phyloP scores from a whole-genome alignment of 2,797 vertebrate genomes.

The Notoglanidium macrostoma region DNA sequence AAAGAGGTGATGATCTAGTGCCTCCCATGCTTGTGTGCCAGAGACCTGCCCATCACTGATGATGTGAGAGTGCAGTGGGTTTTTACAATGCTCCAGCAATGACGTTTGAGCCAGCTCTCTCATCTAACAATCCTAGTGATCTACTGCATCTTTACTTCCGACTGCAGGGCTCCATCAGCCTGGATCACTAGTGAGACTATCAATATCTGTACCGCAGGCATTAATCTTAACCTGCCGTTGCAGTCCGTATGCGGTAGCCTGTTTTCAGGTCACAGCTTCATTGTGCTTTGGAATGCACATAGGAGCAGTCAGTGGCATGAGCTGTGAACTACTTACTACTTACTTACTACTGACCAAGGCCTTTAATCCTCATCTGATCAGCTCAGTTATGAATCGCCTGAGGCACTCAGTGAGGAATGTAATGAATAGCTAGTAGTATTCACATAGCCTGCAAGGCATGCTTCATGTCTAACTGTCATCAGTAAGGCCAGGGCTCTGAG shows the following conservation, averaged over 20 bases:
- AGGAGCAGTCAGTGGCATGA: neutral
- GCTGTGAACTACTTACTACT: neutral
- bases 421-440: neutral
- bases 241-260: neutral
- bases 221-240: slow-evolving; percentile 4
- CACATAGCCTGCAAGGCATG: neutral
- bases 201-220: neutral
- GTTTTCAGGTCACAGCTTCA: slow-evolving; percentile 6
- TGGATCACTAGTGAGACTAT: neutral
- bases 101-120: neutral
- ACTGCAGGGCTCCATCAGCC: neutral
- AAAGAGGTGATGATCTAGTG: neutral
- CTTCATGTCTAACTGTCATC: neutral
- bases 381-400: neutral
- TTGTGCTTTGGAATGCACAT: neutral
- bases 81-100: neutral
- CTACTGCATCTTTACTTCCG: slow-evolving; percentile 2
- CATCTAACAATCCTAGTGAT: slow-evolving; percentile 3
- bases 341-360: neutral
- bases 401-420: slow-evolving; percentile 10
- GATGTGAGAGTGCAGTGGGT: neutral
- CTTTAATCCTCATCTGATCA: slow-evolving; percentile 4
- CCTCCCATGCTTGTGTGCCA: neutral
- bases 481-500: neutral
- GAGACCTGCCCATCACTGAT: neutral